Evolutionary conservation across 2,113 vertebrate genomes (phyloP), one percentile per base, ranked within the genome.

Genomic region (Prietella phreatophila): DNA sequence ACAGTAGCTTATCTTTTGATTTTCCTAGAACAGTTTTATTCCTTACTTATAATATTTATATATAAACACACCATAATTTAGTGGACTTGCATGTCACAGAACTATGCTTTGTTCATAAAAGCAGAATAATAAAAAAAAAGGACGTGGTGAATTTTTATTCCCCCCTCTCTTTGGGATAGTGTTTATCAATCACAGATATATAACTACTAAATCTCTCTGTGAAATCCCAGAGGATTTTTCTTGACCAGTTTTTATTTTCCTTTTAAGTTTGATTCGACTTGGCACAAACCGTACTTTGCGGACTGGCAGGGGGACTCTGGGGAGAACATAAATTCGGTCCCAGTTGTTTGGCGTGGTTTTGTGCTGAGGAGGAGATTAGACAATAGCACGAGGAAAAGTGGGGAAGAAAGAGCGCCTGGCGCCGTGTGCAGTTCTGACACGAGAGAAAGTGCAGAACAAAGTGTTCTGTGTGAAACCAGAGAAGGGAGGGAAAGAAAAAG

Each of bases 281-380:
- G 94, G 94, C 94, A 94, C 93, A 89, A 94, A 92, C 94, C 94
- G 89, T 94, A 92, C 94, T 94, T 93, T 92, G 93, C 91, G 86
- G 93, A 93, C 93, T 93, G 92, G 94, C 93, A 87, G 89, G 89
- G 85, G 63, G 92, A 92, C 94, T 94, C 93, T 82, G 92, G 94
- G 94, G 95, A 94, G 92, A 93, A 92, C 93, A 92, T 88, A 93
- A 91, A 94, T 93, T 92, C 92, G 91, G 94, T 95, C 94, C 93
- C 94, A 95, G 94, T 95, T 94, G 94, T 95, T 96, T 89, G 94
- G 93, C 91, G 92, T 89, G 93, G 93, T 93, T 95, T 94, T 93
- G 91, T 93, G 92, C 92, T 93, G 93, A 93, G 75, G 79, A 94
- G 91, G 93, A 93, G 92, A 94, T 93, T 93, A 94, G 93, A 96